phyloP scores from a whole-genome alignment of 2,888 invertebrate species.

The Stenurella melanura region DNA sequence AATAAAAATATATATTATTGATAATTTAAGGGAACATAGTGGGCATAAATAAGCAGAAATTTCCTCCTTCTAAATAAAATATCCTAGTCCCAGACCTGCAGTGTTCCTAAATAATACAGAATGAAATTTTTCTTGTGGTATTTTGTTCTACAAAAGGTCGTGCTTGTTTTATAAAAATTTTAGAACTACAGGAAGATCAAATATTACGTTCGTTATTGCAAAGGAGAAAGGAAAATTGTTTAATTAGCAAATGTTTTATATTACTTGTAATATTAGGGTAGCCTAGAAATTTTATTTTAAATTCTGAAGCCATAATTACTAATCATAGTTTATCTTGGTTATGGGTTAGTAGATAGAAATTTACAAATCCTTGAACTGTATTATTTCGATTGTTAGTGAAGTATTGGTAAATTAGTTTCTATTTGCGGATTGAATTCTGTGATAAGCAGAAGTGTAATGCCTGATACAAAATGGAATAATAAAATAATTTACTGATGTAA shows the following conservation, averaged over 20 bases:
- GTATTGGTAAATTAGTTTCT: no score
- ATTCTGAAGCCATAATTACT: no score
- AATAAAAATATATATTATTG: not conserved
- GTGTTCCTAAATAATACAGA: slow-evolving; percentile 16
- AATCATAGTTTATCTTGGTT: no score
- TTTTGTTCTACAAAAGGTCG: slow-evolving; percentile 1
- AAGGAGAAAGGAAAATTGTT: not conserved
- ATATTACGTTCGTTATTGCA: not conserved
- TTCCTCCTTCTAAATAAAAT: slow-evolving; percentile 5
- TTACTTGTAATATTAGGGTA: no score
- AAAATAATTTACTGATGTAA: no score
- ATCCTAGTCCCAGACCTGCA: not conserved
- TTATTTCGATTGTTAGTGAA: no score
- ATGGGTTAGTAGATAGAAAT: no score
- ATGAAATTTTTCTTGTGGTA: not conserved
- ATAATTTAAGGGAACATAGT: not conserved
- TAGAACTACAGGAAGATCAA: slow-evolving; percentile 24
- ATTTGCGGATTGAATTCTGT: no score
- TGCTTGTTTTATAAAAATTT: not conserved
- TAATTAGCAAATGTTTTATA: slow-evolving; percentile 22
- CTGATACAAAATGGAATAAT: no score
- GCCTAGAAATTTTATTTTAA: no score
- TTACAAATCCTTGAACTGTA: no score
- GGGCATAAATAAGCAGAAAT: slow-evolving; percentile 4
- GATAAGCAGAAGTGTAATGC: no score